Base-by-base conservation (phyloP, 2,113 vertebrate species). In the Ceyx margarethae region DNA sequence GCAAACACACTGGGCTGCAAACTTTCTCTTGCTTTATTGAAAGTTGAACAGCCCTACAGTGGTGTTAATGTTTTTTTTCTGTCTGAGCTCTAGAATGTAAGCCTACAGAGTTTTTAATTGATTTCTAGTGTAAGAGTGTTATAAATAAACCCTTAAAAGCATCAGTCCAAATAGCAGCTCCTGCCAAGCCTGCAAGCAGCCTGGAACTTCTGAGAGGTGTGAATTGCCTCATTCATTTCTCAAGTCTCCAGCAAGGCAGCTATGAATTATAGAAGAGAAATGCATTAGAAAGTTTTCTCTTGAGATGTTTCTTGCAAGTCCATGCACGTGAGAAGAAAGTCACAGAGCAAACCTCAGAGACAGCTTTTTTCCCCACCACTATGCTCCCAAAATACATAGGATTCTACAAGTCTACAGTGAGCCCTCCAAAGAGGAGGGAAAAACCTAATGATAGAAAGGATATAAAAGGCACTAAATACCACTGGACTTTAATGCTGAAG, bases 181-280 rank as follows among this genome's bases (percentile, higher is more conserved):
- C n/a, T 94, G 81, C 81, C 61, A 94, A 93, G 69, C 61, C 72
- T 62, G 42, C 72, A 85, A 45, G 58, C 58, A 93, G 79, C 81
- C 76, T 43, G 18, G 16, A 81, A 72, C 37, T 43, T 69, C 45
- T 3, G 37, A 90, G 77, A 81, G 42, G 74, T 58, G 58, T 91
- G 74, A 95, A 93, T 37, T 73, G 81, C 62, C 81, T 91, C 62
- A 73, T 72, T 92, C 42, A 66, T 56, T 89, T 81, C 67, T 42
- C 66, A 61, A 75, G 28, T 29, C 58, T 53, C 66, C 58, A 76
- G 51, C 58, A 68, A 73, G 54, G 54, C 26, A 74, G 40, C 65
- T n/a, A 75, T 5, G 26, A 94, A 91, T 91, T 84, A 91, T 15
- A 5, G 15, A 81, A 43, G 14, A 78, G 43, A 83, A 94, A 84